Base-by-base conservation (phyloP, 2,888 invertebrate species). In the Parnassius glacialis region DNA sequence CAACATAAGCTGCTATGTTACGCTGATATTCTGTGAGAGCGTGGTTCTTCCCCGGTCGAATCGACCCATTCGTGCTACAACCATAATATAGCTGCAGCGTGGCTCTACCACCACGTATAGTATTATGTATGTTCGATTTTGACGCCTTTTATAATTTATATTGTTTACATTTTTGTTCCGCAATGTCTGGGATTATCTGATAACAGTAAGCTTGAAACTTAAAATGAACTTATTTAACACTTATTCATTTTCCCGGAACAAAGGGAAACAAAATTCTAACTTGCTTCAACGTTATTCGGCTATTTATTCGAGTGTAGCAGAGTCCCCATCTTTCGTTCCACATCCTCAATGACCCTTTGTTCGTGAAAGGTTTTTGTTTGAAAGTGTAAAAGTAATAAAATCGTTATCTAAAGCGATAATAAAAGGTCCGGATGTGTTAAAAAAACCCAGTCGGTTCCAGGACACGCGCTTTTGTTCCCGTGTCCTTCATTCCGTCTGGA, bases 341-440 rank as follows among this genome's bases (percentile, higher is more conserved):
- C 44, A 53, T 52, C 42, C 10, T 65, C 56, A 61, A 55, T 42
- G 59, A 41, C 25, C 44, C 57, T 66, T 64, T 64, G 64, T 64
- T 55, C 47, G 41, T 53, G 44, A 45, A 57, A 34, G 45, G 13
- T 44, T 56, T 42, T 48, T 44, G n/a, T 50, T 64, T 57, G 57
- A 61, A 64, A 51, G 59, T 61, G 62, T 61, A 56, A 62, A 59
- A 64, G 59, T 53, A 55, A 52, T 58, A 53, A 62, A 57, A 34
- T 57, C 61, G 53, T 66, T 66, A 64, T 63, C 63, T 45, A 48
- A 43, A 25, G 12, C 58, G 59, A 61, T 63, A 64, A 62, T 47
- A 62, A 59, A 57, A 52, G 56, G 64, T 48, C 54, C 62, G 65
- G 57, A 61, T 58, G 59, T 59, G 47, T 56, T 51, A 64, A 64